Evolutionary conservation across 2,888 invertebrate genomes (phyloP).

Genomic region (Apoda limacodes): DNA sequence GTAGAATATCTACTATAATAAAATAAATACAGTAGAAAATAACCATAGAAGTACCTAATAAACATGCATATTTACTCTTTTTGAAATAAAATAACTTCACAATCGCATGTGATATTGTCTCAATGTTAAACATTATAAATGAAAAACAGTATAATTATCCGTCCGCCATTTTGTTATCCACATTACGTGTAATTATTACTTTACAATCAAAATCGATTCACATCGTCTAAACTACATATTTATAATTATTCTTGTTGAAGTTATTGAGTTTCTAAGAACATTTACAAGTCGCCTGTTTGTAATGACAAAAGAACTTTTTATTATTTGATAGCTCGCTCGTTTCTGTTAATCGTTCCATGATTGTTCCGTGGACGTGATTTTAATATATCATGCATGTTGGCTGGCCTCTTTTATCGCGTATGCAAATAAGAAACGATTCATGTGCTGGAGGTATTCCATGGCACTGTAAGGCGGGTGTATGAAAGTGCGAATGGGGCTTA

Average conservation of each 20-base stretch:
- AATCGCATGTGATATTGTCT: too few relatives aligned
- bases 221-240: slow-evolving; percentile 28
- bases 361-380: slow-evolving; percentile 64
- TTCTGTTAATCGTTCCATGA: slow-evolving; percentile 60
- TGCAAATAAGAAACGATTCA: slow-evolving; percentile 48
- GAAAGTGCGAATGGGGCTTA: slow-evolving; percentile 30
- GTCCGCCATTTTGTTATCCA: slow-evolving; percentile 40
- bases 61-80: too few relatives aligned
- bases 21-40: too few relatives aligned
- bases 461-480: slow-evolving; percentile 13
- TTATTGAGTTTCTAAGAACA: slow-evolving; percentile 46
- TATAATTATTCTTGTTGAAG: slow-evolving; percentile 35
- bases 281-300: slow-evolving; percentile 36
- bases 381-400: slow-evolving; percentile 63
- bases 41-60: too few relatives aligned
- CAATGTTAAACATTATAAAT: slow-evolving; percentile 20
- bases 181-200: slow-evolving; percentile 35
- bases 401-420: slow-evolving; percentile 52
- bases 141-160: slow-evolving; percentile 25
- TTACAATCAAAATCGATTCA: slow-evolving; percentile 39
- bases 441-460: slow-evolving; percentile 20
- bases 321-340: slow-evolving; percentile 62
- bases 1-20: too few relatives aligned
- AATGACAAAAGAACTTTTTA: slow-evolving; percentile 62
- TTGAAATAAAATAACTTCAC: too few relatives aligned